Evolutionary conservation across 2,113 vertebrate species (phyloP), one percentile per base, ranked within the genome.

Genomic region (Prunella fulvescens): DNA sequence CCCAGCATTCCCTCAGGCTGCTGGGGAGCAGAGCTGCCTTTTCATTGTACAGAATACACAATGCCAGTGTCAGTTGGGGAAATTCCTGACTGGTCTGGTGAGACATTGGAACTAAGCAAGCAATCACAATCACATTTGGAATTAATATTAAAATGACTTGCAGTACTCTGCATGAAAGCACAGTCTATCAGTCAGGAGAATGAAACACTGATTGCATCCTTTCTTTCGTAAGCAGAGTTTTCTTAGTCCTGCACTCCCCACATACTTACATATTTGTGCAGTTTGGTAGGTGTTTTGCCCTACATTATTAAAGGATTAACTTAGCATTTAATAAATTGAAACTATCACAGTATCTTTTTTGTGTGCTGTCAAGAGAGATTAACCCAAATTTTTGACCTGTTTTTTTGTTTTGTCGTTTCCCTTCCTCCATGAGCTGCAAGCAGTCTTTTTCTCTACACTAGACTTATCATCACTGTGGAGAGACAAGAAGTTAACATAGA

Each of bases 331-430:
- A 76, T 89, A 89, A 87, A 87, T 79, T 77, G 65, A 85, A 91
- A 42, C 18, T 76, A 61, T 87, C 53, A 58, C 37, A 28, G 24
- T 39, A 45, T 76, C 29, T 53, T 71, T 90, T 74, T 81, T 17
- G 67, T 71, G 14, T 23, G 31, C 78, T 94, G 35, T 79, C 54
- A 69, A 67, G 40, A 89, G 86, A 95, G 92, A 95, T 93, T 94
- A 93, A 90, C 84, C 90, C 44, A 64, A 54, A 74, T 86, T 88
- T 93, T 71, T 83, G 51, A 90, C 83, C 82, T 71, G 12, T 18
- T 72, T 29, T 50, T 37, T 29, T 25, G 20, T 39, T 78, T 58
- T 40, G 12, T 29, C 0, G 1, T 76, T 91, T 94, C 37, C 26
- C 24, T 87, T 44, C n/a, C n/a, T 23, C 8, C 61, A 31, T 44